Conservation (phyloP, 23 tunicate species). For the Diplosoma virens region DNA sequence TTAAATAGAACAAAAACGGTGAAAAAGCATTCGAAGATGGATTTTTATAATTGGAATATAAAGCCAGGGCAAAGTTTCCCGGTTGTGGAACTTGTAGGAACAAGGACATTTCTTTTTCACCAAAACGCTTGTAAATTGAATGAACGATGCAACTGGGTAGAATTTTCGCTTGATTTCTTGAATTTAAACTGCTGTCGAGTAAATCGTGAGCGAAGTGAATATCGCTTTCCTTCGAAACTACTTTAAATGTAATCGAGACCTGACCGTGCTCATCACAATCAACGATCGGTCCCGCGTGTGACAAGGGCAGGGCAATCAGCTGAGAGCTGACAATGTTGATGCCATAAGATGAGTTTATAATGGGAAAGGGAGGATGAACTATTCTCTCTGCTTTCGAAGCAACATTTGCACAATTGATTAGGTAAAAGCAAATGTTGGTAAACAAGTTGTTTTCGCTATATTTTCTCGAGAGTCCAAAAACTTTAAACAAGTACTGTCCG, state of each 20-base stretch:
- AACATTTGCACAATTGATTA: slow-evolving; percentile 47
- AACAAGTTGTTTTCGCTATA: slow-evolving; percentile 42
- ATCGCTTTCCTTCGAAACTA: neutral
- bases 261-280: slow-evolving; percentile 63
- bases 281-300: slow-evolving; percentile 48
- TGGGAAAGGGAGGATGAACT: slow-evolving; percentile 54
- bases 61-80: slow-evolving; percentile 54
- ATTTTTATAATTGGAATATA: slow-evolving; percentile 27
- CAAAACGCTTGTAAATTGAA: neutral
- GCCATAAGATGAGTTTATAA: slow-evolving; percentile 29
- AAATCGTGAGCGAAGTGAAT: slow-evolving; percentile 34
- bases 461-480: slow-evolving; percentile 54
- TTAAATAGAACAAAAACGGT: slow-evolving; percentile 59
- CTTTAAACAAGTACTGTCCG: slow-evolving; percentile 53
- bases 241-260: slow-evolving; percentile 28
- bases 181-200: neutral
- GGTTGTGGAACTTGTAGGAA: slow-evolving; percentile 26
- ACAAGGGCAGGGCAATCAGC: slow-evolving; percentile 6
- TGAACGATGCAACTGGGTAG: slow-evolving; percentile 1
- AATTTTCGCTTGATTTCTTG: neutral
- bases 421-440: slow-evolving; percentile 64
- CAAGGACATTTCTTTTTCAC: slow-evolving; percentile 18
- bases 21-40: neutral
- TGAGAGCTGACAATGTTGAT: neutral
- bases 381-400: neutral